These are phyloP conservation scores for Drosophila helvetica DNA, from an alignment of 2,888 invertebrate species.

Conservation along the genomic window DNA sequence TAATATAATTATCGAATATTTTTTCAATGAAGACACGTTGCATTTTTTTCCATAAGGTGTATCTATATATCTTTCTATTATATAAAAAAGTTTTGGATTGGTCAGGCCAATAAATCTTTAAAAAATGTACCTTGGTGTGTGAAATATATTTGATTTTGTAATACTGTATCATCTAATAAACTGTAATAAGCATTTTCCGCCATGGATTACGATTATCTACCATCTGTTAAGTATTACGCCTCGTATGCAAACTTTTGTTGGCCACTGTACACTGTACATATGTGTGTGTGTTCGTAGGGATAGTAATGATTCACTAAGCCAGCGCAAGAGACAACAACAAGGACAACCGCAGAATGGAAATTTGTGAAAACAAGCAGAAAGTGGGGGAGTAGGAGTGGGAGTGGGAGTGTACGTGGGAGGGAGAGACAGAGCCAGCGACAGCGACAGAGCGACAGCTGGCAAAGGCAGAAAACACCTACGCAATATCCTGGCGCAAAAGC, in stretches of 20 bases:
- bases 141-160: background rate
- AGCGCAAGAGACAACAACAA: constrained; percentile 39
- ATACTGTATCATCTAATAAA: background rate
- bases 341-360: constrained; percentile 52
- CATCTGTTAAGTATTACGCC: background rate
- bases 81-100: too few species aligned
- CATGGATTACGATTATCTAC: background rate
- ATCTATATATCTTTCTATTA: too few species aligned
- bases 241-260: background rate
- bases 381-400: constrained; percentile 1
- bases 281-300: constrained; percentile 27
- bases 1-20: too few species aligned
- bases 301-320: constrained; percentile 72
- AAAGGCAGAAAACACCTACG: constrained; percentile 70
- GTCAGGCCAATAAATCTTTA: background rate
- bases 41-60: too few species aligned
- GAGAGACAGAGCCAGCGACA: constrained; percentile 12
- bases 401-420: background rate
- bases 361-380: constrained; percentile 49
- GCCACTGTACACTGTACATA: background rate
- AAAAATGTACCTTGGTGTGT: background rate
- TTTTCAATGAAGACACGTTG: too few species aligned
- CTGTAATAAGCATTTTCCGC: background rate
- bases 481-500: constrained; percentile 73
- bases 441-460: constrained; percentile 33